Percentiles rank a stretch among this genome's conserved stretches.
phyloP scores from a whole-genome alignment of 2,113 vertebrate genomes.

The Zosterops hypoxanthus region DNA sequence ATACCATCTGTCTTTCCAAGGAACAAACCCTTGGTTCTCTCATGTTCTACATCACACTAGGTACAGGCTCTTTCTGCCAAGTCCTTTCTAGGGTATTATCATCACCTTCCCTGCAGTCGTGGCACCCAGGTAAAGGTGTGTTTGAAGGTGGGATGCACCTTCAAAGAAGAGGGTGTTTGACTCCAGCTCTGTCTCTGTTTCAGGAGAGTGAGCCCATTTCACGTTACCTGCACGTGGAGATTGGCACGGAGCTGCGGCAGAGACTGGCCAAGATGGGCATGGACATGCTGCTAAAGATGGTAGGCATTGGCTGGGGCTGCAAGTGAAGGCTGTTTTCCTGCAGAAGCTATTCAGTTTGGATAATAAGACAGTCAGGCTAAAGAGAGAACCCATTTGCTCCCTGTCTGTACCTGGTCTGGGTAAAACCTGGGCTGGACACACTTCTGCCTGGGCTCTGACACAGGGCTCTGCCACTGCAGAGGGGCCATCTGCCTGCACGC shows the following conservation, averaged over 20 bases:
- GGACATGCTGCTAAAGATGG: constrained; percentile 94
- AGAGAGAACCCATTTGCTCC: neutral
- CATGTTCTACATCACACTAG: neutral
- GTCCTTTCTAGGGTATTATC: neutral
- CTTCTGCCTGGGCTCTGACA: neutral
- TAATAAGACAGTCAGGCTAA: neutral
- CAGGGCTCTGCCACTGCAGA: neutral
- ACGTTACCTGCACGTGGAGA: constrained; percentile 77
- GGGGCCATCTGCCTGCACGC: neutral
- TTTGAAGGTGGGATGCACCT: neutral
- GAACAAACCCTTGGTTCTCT: neutral
- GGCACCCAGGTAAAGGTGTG: neutral
- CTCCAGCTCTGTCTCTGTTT: constrained; percentile 4
- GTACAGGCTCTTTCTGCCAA: neutral
- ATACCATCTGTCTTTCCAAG: neutral
- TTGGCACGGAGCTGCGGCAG: constrained; percentile 79
- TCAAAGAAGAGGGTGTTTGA: neutral
- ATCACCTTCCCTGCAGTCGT: neutral
- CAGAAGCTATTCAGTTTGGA: neutral
- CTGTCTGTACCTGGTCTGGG: neutral
- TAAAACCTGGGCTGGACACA: neutral
- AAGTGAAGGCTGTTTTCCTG: neutral
- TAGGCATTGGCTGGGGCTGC: constrained; percentile 57
- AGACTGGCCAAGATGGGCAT: constrained; percentile 90
- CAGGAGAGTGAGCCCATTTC: constrained; percentile 94